These are phyloP conservation scores for Perca flavescens DNA, from an alignment of 2,113 vertebrate species.

Conservation along the genomic window DNA sequence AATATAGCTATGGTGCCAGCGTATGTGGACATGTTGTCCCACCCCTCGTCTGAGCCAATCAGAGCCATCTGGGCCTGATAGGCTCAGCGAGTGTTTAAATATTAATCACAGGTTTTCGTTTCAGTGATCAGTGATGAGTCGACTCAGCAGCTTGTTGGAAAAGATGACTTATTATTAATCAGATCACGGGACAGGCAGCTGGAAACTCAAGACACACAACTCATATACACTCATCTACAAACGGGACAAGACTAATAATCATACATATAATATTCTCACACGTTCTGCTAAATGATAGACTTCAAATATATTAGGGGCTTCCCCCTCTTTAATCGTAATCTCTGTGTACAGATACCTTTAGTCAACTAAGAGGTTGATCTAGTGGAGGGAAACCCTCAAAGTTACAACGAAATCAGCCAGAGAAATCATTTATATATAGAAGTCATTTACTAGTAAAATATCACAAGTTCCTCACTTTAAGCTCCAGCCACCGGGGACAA, in stretches of 20 bases:
- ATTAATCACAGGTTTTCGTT: constrained; percentile 1
- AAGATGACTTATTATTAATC: constrained; percentile 33
- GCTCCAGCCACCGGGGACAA: not conserved
- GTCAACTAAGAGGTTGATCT: no score
- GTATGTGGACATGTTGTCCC: no score
- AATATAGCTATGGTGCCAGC: no score
- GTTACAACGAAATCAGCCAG: not conserved
- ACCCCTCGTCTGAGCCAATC: no score
- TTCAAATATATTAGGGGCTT: not conserved
- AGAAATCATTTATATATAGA: no score
- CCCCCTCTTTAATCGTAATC: no score
- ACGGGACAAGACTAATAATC: no score
- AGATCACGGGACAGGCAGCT: not conserved
- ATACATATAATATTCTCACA: not conserved
- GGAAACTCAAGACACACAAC: no score
- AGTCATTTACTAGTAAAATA: not conserved
- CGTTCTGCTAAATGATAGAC: not conserved
- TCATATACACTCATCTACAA: no score
- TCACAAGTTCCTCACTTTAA: not conserved
- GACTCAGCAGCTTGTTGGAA: constrained; percentile 24
- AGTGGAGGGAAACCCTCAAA: no score
- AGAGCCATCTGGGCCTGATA: no score
- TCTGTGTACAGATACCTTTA: no score
- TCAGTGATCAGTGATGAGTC: constrained; percentile 12
- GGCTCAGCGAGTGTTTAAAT: constrained; percentile 1